These are phyloP conservation scores for Xylophagus ater DNA, from an alignment of 2,888 invertebrate genomes.

Conservation along the genomic window DNA sequence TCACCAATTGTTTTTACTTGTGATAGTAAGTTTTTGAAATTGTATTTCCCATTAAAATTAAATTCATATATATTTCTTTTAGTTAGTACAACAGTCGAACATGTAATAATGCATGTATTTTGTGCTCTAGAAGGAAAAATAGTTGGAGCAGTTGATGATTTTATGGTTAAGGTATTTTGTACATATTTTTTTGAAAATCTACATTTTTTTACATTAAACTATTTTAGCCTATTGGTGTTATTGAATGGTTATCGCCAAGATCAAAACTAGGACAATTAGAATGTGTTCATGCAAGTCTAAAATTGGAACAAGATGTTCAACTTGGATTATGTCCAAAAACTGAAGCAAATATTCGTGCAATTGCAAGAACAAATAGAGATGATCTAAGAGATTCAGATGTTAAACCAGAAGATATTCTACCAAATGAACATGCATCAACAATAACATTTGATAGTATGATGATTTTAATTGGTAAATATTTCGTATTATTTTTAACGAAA, in stretches of 20 bases:
- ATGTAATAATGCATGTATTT: constrained; percentile 72
- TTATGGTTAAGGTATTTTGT: constrained; percentile 46
- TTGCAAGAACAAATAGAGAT: constrained; percentile 70
- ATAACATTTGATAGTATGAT: constrained; percentile 73
- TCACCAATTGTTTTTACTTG: constrained; percentile 81
- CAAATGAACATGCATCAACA: constrained; percentile 59
- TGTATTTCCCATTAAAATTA: background rate
- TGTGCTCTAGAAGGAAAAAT: constrained; percentile 68
- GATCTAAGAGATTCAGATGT: constrained; percentile 67
- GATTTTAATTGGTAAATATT: constrained; percentile 62
- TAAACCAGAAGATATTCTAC: constrained; percentile 66
- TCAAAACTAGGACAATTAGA: constrained; percentile 80
- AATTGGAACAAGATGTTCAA: constrained; percentile 78
- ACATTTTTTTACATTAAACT: constrained; percentile 2
- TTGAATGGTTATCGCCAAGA: constrained; percentile 78
- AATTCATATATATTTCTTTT: constrained; percentile 29
- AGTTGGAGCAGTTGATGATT: constrained; percentile 53
- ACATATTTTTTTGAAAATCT: constrained; percentile 4
- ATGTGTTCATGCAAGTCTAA: constrained; percentile 87
- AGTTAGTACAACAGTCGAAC: constrained; percentile 80
- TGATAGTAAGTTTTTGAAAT: constrained; percentile 54
- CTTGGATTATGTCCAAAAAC: constrained; percentile 55
- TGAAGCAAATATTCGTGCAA: constrained; percentile 53
- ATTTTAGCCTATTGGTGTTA: constrained; percentile 53
- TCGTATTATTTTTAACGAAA: background rate